These are phyloP conservation scores for Chaenodraco wilsoni DNA, from an alignment of 2,797 vertebrate species.

Conservation along the genomic window DNA sequence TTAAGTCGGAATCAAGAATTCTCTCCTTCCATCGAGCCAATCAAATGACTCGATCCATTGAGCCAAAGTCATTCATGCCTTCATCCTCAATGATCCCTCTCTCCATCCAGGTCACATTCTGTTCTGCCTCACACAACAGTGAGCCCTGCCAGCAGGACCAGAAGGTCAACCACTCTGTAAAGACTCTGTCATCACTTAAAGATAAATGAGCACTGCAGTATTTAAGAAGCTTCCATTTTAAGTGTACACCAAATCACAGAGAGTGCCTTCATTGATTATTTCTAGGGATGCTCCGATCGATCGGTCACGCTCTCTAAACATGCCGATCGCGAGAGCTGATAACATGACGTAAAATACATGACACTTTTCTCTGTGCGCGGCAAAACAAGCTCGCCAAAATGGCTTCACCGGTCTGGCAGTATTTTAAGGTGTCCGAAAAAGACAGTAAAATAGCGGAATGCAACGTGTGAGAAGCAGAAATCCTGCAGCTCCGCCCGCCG, in stretches of 20 bases:
- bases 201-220: constrained; percentile 25
- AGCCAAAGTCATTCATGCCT: constrained; percentile 11
- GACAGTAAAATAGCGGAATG: no score
- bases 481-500: no score
- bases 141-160: neutral
- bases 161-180: constrained; percentile 17
- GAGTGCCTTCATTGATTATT: neutral
- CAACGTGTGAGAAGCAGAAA: no score
- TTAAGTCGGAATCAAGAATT: neutral
- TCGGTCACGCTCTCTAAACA: no score
- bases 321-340: no score
- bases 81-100: constrained; percentile 16
- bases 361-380: no score
- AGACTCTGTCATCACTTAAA: constrained; percentile 19
- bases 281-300: no score
- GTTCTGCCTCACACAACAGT: constrained; percentile 5
- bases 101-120: neutral
- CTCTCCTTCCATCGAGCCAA: neutral
- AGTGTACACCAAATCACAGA: neutral
- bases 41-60: no score
- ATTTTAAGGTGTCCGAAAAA: no score
- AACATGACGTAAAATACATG: no score
- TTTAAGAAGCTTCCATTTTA: constrained; percentile 5
- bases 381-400: no score
- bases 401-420: no score